A percentile compares a stretch with the other conserved stretches of the same genome.
Evolutionary conservation across 1,140 invertebrate genomes (phyloP).

Genomic region (Conopomorpha cramerella): DNA sequence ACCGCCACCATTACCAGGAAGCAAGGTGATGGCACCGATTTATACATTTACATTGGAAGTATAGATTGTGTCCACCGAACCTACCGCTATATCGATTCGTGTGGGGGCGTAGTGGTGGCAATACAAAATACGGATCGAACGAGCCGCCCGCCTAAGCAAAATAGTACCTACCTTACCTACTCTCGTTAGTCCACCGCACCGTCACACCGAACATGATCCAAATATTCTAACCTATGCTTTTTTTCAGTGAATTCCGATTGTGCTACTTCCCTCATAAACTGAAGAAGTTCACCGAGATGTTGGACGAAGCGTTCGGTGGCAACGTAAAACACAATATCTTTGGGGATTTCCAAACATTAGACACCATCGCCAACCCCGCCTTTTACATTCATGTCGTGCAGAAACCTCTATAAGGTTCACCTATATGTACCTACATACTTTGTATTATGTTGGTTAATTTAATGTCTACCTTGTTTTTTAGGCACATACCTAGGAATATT

Average conservation of each 20-base stretch:
- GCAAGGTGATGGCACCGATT: no score
- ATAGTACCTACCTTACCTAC: no score
- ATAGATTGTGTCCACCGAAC: no score
- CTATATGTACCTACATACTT: background rate
- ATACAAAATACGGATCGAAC: no score
- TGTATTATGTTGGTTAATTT: background rate
- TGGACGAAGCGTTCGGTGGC: slow-evolving; percentile 72
- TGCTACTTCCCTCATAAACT: slow-evolving; percentile 86
- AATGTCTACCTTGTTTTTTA: background rate
- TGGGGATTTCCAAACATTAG: slow-evolving; percentile 79
- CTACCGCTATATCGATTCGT: no score
- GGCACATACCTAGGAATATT: no score
- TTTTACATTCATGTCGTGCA: slow-evolving; percentile 86
- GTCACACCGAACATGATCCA: no score
- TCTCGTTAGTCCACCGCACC: no score
- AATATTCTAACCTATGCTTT: slow-evolving; percentile 13
- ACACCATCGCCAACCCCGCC: slow-evolving; percentile 67
- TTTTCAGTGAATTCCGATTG: slow-evolving; percentile 77
- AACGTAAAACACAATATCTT: slow-evolving; percentile 71
- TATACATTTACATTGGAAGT: no score
- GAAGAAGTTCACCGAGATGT: slow-evolving; percentile 70
- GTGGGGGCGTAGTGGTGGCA: no score
- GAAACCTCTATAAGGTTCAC: slow-evolving; percentile 49
- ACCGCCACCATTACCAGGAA: no score
- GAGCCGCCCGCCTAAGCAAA: no score